Evolutionary conservation across 1,140 invertebrate species (phyloP), one percentile per base, ranked within the genome.

Genomic region (Mesaphorura yosii): DNA sequence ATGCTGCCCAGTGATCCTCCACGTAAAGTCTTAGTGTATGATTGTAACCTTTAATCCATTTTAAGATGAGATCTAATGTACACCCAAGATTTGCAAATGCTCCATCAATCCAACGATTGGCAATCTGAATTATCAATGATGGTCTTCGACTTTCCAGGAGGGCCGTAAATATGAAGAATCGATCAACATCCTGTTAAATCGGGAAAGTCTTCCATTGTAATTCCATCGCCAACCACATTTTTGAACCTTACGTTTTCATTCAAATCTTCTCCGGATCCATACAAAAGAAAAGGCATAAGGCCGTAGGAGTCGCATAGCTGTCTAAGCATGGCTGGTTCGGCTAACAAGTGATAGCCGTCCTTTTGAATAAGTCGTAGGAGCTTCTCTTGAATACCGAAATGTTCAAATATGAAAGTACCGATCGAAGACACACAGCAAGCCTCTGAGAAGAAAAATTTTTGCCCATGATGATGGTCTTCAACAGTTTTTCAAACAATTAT

Each of bases 341-440:
- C 49, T 49, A 63, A 49, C 7, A 57, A 17, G 15, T 29, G 5
- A 19, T 45, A 31, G n/a, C 57, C 61, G 29, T 55, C 55, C 22
- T 44, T 54, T 22, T 52, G 34, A 7, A 63, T 51, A 27, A 54
- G 2, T 1, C 58, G 46, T 14, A 63, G 20, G n/a, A 58, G 19
- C 45, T 59, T 63, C 39, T 63, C 61, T 55, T 63, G 57, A 23
- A 63, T 39, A 19, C 57, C 57, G 34, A 59, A 62, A 44, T 55
- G 45, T 27, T 59, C 54, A 48, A 62, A 62, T 3, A 48, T 34
- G 1, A 31, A 62, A 12, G 40, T 34, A 22, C 53, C 57, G 22
- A 3, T 34, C 14, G 23, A 31, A 5, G 49, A 52, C 1, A 62
- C 22, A 37, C 51, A 57, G 19, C 3, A 44, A 57, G 1, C n/a